Base-by-base conservation (phyloP, 2,113 vertebrate species). In the Spheniscus mendiculus region DNA sequence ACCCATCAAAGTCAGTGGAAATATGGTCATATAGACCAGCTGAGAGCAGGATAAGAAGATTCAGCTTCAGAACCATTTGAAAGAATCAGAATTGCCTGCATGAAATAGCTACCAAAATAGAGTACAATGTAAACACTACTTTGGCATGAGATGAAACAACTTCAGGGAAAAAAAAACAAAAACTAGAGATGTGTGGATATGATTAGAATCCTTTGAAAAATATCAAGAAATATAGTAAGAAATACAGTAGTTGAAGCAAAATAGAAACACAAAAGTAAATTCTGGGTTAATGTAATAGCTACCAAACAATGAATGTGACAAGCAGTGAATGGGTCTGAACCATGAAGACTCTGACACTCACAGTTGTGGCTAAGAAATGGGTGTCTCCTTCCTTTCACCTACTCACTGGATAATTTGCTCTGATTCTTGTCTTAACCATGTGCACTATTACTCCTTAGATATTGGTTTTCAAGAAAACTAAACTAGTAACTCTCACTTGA, bases 11-110 rank as follows among this genome's bases (percentile, higher is more conserved):
- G 27, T 87, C 65, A 84, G 22, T 69, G 56, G 77, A 82, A 92
- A 84, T 70, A 45, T 25, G 44, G 44, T 72, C 69, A 85, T 45
- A 61, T 40, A 58, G 9, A 56, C 19, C 45, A 93, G 47, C 77
- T 95, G 81, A 84, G 40, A 84, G 86, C 15, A 95, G 67, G 52
- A 93, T 87, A 69, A 89, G 72, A 89, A 61, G 25, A 74, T 71
- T 69, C 77, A 49, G 71, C 49, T 92, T 78, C 73, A 89, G 73
- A 95, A 89, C 22, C 15, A 53, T 87, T 84, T 93, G 91, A 97
- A 96, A 95, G 86, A 93, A 92, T 92, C 65, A 67, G 77, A 97
- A 49, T 76, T 92, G 27, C 45, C 21, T 81, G 50, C 40, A 45
- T 89, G 63, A 94, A 93, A 89, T 15, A 87, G 42, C 72, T 90